Percentiles rank a stretch among this genome's conserved stretches.
Conservation (phyloP, 2,888 invertebrate species). For the Temnothorax rugatulus region DNA sequence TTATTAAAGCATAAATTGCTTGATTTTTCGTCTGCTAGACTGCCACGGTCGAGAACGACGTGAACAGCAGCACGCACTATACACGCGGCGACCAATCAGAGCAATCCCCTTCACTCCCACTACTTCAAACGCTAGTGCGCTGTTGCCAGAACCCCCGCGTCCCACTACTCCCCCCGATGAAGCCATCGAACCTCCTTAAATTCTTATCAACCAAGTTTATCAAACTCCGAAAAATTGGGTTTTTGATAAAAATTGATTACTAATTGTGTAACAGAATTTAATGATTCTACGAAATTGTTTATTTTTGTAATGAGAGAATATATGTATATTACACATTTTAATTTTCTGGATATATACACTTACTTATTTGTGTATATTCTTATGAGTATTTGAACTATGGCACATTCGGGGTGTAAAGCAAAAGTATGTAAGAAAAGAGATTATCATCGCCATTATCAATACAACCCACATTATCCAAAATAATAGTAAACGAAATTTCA, state of each 20-base stretch:
- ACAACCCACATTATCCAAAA: conserved; percentile 41
- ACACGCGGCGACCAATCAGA: too few relatives aligned
- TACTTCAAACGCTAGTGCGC: too few relatives aligned
- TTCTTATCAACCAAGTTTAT: conserved; percentile 1
- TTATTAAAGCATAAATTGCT: too few relatives aligned
- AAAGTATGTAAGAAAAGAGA: conserved; percentile 14
- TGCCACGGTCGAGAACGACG: too few relatives aligned
- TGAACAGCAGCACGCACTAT: too few relatives aligned
- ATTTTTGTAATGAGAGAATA: neutral
- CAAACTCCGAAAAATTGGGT: neutral
- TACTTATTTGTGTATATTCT: neutral
- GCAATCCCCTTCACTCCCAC: too few relatives aligned
- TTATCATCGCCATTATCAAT: conserved; percentile 18
- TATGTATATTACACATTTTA: neutral
- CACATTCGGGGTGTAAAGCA: conserved; percentile 23
- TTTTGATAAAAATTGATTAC: neutral
- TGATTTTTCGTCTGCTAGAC: too few relatives aligned
- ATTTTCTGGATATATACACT: neutral
- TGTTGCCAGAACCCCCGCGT: too few relatives aligned
- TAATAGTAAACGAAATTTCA: conserved; percentile 44
- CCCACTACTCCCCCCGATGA: too few relatives aligned
- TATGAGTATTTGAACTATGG: neutral
- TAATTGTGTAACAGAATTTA: neutral
- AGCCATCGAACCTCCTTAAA: too few relatives aligned
- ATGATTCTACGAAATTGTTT: neutral